Evolutionary conservation across 2,888 invertebrate species (phyloP).

Genomic region (Cephus pulcher): DNA sequence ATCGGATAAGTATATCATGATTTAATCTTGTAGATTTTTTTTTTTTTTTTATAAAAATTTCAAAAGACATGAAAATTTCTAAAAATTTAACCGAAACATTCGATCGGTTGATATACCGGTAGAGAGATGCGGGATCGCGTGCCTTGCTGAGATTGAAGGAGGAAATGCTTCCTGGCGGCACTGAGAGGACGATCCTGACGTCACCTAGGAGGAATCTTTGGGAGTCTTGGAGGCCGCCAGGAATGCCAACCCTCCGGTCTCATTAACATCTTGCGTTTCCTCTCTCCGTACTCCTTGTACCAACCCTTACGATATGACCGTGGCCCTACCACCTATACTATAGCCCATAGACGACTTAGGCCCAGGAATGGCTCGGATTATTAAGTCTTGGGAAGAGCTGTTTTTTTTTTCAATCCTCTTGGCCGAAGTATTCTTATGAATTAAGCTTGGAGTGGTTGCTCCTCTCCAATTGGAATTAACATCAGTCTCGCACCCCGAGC

Average conservation of each 20-base stretch:
- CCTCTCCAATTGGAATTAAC: slow-evolving; percentile 36
- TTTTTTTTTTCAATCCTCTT: slow-evolving; percentile 21
- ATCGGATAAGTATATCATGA: not conserved
- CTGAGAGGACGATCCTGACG: slow-evolving; percentile 39
- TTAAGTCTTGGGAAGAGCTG: slow-evolving; percentile 8
- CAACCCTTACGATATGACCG: slow-evolving; percentile 35
- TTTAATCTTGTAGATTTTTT: not conserved
- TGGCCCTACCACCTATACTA: not conserved
- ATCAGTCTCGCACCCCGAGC: slow-evolving; percentile 31
- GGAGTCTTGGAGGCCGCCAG: slow-evolving; percentile 60
- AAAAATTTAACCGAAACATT: not conserved
- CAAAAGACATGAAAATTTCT: not conserved
- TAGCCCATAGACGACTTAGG: not conserved
- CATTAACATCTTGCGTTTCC: slow-evolving; percentile 66
- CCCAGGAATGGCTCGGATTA: not conserved
- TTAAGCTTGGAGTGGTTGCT: slow-evolving; percentile 45
- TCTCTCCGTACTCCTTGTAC: slow-evolving; percentile 30
- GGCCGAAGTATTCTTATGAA: slow-evolving; percentile 48
- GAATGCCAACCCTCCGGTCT: slow-evolving; percentile 66
- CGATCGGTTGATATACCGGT: not conserved
- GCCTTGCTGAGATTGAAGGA: slow-evolving; percentile 14
- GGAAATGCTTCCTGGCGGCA: not conserved
- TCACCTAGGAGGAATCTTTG: slow-evolving; percentile 60
- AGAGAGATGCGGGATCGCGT: not conserved
- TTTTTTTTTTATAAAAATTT: not conserved